These are phyloP conservation scores for Drosophila elegans DNA, from an alignment of 1,140 invertebrate genomes.

Conservation along the genomic window DNA sequence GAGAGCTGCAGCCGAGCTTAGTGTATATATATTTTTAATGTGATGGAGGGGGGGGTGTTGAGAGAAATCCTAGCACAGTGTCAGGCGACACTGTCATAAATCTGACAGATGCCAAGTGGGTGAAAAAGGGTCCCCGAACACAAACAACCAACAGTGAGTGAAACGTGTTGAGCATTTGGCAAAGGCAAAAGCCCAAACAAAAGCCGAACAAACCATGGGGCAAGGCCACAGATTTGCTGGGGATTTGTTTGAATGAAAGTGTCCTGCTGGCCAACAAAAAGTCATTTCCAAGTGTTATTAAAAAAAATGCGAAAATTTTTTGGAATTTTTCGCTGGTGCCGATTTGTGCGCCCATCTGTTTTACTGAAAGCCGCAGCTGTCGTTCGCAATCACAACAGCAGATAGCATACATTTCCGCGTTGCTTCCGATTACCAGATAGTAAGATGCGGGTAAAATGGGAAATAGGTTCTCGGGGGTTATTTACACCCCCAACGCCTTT, in stretches of 20 bases:
- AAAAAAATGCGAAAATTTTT: constrained; percentile 42
- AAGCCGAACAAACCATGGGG: constrained; percentile 36
- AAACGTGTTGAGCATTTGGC: constrained; percentile 74
- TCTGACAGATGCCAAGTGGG: constrained; percentile 69
- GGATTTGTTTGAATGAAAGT: constrained; percentile 40
- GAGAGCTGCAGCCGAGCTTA: constrained; percentile 14
- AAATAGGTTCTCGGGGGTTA: background rate
- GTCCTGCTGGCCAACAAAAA: constrained; percentile 16
- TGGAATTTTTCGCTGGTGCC: constrained; percentile 13
- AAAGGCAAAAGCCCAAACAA: constrained; percentile 48
- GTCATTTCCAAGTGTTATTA: constrained; percentile 42
- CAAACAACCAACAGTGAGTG: constrained; percentile 22
- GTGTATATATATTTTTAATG: constrained; percentile 21
- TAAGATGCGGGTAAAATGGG: no score
- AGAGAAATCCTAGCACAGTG: constrained; percentile 13
- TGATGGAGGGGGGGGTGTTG: background rate
- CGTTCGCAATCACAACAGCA: constrained; percentile 23
- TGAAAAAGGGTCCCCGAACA: constrained; percentile 30
- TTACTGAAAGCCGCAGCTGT: constrained; percentile 30
- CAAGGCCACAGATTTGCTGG: constrained; percentile 33
- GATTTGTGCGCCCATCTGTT: constrained; percentile 2
- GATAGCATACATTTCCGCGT: constrained; percentile 47
- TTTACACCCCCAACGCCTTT: constrained; percentile 5
- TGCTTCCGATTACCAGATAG: constrained; percentile 32
- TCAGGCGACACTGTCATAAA: constrained; percentile 68